Evolutionary conservation across 53 echinoderm and acorn worm genomes (phyloP), one percentile per base, ranked within the genome.

Genomic region (Henricia sp.): DNA sequence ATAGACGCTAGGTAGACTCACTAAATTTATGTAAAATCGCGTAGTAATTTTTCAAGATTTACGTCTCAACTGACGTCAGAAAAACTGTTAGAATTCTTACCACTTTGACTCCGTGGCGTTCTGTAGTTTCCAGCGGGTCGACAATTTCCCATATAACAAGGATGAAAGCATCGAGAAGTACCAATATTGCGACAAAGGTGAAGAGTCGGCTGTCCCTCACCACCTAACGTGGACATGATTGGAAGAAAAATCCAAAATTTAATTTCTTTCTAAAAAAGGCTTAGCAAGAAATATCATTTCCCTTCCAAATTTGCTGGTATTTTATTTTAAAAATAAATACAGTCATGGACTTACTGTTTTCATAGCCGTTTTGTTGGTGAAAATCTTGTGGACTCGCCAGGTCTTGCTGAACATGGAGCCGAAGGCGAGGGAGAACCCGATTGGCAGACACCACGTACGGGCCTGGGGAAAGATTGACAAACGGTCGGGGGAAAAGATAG

Each of bases 351-450:
- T 86, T 76, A 93, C 93, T 52, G 69, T 84, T 60, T 77, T 87
- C 57, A 87, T 87, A 3, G 84, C 64, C 10, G 74, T 90, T 69
- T 90, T 93, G 53, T 71, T 88, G 44, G 93, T 93, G 54, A 93
- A 93, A 72, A 93, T 93, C 51, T 89, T 87, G 66, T 93, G 93
- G 36, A 93, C 93, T 13, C 93, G 51, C 90, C 90, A 93, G 1
- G 88, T 93, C 67, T 93, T 93, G 63, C 86, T 90, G 62, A 93
- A 93, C 93, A 93, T 93, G 13, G 93, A 87, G 12, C 93, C 93
- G 37, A 90, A 93, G 1, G 90, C 86, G 41, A 90, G 68, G 0
- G 93, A 90, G 44, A 93, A 93, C 24, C 83, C 83, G 38, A 83
- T 67, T 36, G 83, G 35, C 30, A 83, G 36, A 41, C 52, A 52